A percentile compares a stretch with the other conserved stretches of the same genome.
phyloP scores from a whole-genome alignment of 2,797 vertebrate genomes.

The Chlorospingus flavigularis region DNA sequence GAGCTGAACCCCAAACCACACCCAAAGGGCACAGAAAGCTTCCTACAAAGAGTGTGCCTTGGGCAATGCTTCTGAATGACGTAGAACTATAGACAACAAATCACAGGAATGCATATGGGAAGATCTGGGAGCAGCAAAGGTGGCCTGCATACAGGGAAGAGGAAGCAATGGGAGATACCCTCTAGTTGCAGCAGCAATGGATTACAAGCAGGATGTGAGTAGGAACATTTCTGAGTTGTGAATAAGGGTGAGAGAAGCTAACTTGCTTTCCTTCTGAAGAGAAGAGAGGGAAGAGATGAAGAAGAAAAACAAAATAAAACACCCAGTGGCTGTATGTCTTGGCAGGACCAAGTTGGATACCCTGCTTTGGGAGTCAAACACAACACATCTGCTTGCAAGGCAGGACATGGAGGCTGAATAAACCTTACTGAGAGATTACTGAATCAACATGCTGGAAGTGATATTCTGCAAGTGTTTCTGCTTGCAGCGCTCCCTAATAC shows the following conservation, averaged over 20 bases:
- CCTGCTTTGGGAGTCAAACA: background rate
- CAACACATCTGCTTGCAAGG: background rate
- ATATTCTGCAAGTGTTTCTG: background rate
- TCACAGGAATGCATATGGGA: fast-evolving
- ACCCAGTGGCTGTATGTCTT: fast-evolving
- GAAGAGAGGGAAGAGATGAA: background rate
- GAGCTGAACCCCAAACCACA: background rate
- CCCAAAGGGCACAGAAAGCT: background rate
- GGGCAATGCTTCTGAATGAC: background rate
- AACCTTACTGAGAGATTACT: background rate
- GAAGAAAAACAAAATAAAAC: background rate
- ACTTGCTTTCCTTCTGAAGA: background rate
- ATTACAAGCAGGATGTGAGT: background rate
- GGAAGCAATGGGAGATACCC: background rate
- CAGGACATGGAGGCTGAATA: background rate
- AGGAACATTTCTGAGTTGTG: background rate
- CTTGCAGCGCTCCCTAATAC: background rate
- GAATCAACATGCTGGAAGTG: background rate
- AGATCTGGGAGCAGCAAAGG: background rate
- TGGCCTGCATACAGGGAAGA: no score
- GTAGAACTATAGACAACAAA: fast-evolving
- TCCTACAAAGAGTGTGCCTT: fast-evolving
- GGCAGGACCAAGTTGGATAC: background rate
- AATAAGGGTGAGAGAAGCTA: background rate
- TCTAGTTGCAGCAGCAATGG: background rate